These are phyloP conservation scores for Episyrphus balteatus DNA, from an alignment of 1,140 invertebrate genomes.

Conservation along the genomic window DNA sequence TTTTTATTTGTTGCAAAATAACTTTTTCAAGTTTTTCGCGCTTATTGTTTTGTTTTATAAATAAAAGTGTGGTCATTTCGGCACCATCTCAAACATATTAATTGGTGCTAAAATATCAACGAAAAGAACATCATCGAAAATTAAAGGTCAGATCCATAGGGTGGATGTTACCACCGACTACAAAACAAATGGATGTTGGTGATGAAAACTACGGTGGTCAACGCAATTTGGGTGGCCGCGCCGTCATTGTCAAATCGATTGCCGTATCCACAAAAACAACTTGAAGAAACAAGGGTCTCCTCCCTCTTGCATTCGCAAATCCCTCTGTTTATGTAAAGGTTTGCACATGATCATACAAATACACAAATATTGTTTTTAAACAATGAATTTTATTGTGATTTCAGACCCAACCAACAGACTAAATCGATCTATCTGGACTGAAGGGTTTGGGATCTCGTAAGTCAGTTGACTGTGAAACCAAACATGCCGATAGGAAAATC, in stretches of 20 bases:
- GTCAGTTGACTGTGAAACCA: conserved; percentile 82
- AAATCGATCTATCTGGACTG: conserved; percentile 84
- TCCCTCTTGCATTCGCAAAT: conserved; percentile 93
- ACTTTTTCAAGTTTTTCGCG: too few relatives aligned
- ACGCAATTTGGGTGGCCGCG: conserved; percentile 75
- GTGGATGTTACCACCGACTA: conserved; percentile 84
- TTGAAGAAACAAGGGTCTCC: conserved; percentile 96
- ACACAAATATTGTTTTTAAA: neutral
- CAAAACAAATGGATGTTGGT: conserved; percentile 85
- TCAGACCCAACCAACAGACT: conserved; percentile 76
- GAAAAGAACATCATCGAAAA: conserved; percentile 96
- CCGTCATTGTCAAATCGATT: conserved; percentile 98
- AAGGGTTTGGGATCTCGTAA: conserved; percentile 82
- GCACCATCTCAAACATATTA: conserved; percentile 99
- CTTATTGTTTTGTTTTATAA: too few relatives aligned
- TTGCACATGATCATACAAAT: neutral
- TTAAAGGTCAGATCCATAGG: conserved; percentile 77
- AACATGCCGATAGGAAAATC: conserved; percentile 77
- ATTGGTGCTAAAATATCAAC: conserved; percentile 93
- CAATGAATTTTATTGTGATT: neutral
- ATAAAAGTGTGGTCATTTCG: conserved; percentile 97
- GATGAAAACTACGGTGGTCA: conserved; percentile 99
- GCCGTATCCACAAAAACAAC: conserved; percentile 99
- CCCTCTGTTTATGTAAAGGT: conserved; percentile 92
- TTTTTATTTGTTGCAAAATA: too few relatives aligned